Percentiles rank a stretch among this genome's conserved stretches.
These are phyloP conservation scores for Ochlodes sylvanus DNA, from an alignment of 2,888 invertebrate species.

Conservation along the genomic window DNA sequence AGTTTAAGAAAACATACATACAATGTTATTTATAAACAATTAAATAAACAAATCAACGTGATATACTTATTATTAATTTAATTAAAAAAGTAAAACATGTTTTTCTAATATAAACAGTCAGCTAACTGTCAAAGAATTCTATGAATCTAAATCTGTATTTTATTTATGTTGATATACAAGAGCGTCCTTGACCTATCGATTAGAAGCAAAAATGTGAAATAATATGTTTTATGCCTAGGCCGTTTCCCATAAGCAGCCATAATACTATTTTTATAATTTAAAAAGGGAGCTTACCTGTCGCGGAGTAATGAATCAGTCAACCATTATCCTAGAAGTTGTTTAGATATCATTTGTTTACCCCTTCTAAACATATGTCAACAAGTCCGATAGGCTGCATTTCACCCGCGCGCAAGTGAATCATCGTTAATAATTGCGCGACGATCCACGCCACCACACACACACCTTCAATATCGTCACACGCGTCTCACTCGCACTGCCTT, in stretches of 20 bases:
- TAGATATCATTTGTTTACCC: constrained; percentile 81
- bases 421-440: constrained; percentile 84
- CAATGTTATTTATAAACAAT: too few relatives aligned
- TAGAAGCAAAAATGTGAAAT: constrained; percentile 33
- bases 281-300: constrained; percentile 63
- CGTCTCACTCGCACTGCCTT: constrained; percentile 58
- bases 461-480: constrained; percentile 76
- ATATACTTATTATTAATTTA: not conserved
- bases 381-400: constrained; percentile 83
- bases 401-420: constrained; percentile 84
- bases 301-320: constrained; percentile 75
- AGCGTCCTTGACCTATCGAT: constrained; percentile 46
- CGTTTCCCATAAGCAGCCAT: not conserved
- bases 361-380: constrained; percentile 81
- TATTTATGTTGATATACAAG: constrained; percentile 1
- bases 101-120: too few relatives aligned
- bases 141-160: not conserved
- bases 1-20: too few relatives aligned
- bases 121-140: too few relatives aligned
- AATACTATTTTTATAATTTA: constrained; percentile 19
- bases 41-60: not conserved
- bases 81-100: too few relatives aligned
- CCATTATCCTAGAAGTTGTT: constrained; percentile 72
- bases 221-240: not conserved
- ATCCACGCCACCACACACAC: constrained; percentile 79